phyloP scores from a whole-genome alignment of 2,797 vertebrate genomes.

The Amblyraja radiata region DNA sequence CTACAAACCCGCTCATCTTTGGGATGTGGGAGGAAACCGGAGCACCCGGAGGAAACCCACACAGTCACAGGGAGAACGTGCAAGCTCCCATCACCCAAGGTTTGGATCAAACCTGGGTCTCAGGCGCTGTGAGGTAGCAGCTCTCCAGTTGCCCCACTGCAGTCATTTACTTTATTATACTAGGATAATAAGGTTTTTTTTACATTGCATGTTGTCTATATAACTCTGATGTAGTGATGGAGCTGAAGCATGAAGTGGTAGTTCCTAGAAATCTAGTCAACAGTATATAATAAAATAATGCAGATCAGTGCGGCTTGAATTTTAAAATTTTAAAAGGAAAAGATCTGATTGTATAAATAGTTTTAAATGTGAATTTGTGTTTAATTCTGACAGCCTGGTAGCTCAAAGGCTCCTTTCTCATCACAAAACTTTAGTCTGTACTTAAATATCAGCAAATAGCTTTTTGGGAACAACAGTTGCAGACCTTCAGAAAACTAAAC shows the following conservation, averaged over 20 bases:
- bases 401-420: neutral
- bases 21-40: no score
- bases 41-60: no score
- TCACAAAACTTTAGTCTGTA: neutral
- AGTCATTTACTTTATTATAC: neutral
- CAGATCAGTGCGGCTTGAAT: neutral
- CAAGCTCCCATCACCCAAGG: no score
- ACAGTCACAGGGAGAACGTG: no score
- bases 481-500: neutral
- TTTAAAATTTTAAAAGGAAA: neutral
- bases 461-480: neutral
- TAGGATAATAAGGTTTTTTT: neutral
- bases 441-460: neutral
- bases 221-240: neutral
- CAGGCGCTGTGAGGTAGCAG: no score
- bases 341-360: neutral
- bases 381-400: neutral
- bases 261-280: neutral
- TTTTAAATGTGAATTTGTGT: neutral
- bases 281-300: neutral
- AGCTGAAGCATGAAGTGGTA: neutral
- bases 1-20: no score
- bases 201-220: neutral
- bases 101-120: no score
- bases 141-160: no score